Conservation (phyloP, 1,140 invertebrate species). For the Ectropis grisescens region DNA sequence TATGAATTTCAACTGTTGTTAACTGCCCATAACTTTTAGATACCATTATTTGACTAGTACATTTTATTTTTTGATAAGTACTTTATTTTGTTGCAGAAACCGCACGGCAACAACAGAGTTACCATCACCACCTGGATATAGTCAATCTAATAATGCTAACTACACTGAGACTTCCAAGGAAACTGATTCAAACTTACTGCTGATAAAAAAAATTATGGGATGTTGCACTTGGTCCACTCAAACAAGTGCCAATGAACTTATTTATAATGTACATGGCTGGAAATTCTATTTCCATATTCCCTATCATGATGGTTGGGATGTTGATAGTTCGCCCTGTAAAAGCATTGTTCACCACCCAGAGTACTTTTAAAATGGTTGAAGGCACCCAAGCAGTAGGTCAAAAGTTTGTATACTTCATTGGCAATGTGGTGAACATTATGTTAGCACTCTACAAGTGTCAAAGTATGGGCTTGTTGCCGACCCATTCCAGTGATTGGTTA, state of each 20-base stretch:
- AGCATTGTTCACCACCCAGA: slow-evolving; percentile 91
- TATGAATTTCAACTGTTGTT: too few species aligned
- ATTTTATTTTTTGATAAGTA: slow-evolving; percentile 8
- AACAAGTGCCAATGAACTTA: slow-evolving; percentile 98
- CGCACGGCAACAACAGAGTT: slow-evolving; percentile 62
- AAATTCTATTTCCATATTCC: slow-evolving; percentile 99
- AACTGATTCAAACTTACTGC: slow-evolving; percentile 84
- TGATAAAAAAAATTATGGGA: slow-evolving; percentile 99
- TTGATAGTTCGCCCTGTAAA: slow-evolving; percentile 96
- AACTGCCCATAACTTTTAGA: too few species aligned
- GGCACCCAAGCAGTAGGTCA: slow-evolving; percentile 91
- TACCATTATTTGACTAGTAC: too few species aligned
- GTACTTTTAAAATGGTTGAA: slow-evolving; percentile 96
- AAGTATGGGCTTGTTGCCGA: slow-evolving; percentile 97
- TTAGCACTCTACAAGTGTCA: slow-evolving; percentile 98
- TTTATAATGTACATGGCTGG: slow-evolving; percentile 99
- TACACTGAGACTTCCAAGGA: slow-evolving; percentile 83
- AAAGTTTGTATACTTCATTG: slow-evolving; percentile 95
- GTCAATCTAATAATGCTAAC: slow-evolving; percentile 76
- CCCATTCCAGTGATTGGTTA: slow-evolving; percentile 98
- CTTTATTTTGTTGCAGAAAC: slow-evolving; percentile 19
- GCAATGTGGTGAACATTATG: slow-evolving; percentile 93
- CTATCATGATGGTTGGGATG: slow-evolving; percentile 99
- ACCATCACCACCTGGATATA: slow-evolving; percentile 87
- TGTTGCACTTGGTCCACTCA: slow-evolving; percentile 93